Evolutionary conservation across 2,113 vertebrate genomes (phyloP), one percentile per base, ranked within the genome.

Genomic region (Microtus oregoni): DNA sequence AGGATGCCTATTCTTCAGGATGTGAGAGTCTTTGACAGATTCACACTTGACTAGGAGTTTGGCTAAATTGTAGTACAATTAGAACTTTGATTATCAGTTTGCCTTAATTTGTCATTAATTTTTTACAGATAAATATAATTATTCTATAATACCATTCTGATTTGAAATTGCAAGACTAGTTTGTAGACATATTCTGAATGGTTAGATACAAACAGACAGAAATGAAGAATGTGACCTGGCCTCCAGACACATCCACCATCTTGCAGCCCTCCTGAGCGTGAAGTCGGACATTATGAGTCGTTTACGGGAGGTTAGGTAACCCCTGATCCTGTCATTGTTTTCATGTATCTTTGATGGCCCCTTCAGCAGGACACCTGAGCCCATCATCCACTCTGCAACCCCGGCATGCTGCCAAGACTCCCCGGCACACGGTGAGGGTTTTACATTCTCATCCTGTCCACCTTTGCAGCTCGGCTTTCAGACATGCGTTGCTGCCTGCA

Each of bases 191-290:
- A 24, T 38, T 79, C 61, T 91, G 24, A 86, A 44, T 26, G 1
- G 3, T 41, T 55, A 1, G 13, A 22, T 73, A 76, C 8, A 17
- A 50, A 58, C 28, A 26, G 30, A 41, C 4, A 22, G 47, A 63
- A 10, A 32, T 0, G 6, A 86, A 52, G 14, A 65, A 15, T 0
- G 3, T 7, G 17, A 19, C 26, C 28, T 0, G 3, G n/a, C 44
- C 61, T n/a, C 7, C 4, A 9, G 9, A 88, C 67, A 22, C 14
- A 58, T 5, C 9, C 26, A 13, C 1, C 0, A 3, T 0, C 17
- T 14, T 20, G 2, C 2, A 12, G 3, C 20, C 4, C 11, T 47
- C 28, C 10, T 4, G 6, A n/a, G 0, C 0, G 0, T 3, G 22
- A 1, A 47, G 35, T 38, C 68, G 2, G 30, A 5, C 3, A 15